These are phyloP conservation scores for Lasioglossum oenotherae DNA, from an alignment of 2,888 invertebrate species.

Conservation along the genomic window DNA sequence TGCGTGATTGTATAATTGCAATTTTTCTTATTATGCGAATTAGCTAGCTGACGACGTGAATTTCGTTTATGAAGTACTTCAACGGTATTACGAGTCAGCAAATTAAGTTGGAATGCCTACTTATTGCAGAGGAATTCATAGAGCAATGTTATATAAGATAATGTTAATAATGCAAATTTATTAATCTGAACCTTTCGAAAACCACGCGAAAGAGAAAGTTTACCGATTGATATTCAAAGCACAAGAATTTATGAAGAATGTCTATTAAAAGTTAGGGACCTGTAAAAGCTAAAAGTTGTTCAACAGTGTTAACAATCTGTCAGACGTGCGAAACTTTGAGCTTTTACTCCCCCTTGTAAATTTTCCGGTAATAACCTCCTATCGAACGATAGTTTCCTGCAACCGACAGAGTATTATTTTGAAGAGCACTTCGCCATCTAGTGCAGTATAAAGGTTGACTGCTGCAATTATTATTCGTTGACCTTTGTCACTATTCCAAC, in stretches of 20 bases:
- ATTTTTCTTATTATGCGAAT: conserved; percentile 42
- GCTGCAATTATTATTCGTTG: not conserved
- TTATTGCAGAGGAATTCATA: not conserved
- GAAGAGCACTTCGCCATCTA: not conserved
- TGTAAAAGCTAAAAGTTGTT: conserved; percentile 1
- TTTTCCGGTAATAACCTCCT: not conserved
- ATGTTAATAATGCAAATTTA: not conserved
- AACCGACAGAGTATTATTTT: not conserved
- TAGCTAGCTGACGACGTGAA: not conserved
- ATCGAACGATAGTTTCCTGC: not conserved
- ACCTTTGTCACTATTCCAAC: not conserved
- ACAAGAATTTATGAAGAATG: not conserved
- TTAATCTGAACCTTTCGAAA: not conserved
- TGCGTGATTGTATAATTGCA: conserved; percentile 25
- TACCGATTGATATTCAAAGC: not conserved
- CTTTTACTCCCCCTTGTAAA: not conserved
- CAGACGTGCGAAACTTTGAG: not conserved
- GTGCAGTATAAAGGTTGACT: not conserved
- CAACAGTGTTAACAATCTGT: not conserved
- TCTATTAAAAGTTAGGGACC: not conserved
- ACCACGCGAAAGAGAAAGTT: not conserved
- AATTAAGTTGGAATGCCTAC: not conserved
- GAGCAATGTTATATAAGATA: not conserved
- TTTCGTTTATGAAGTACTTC: not conserved
- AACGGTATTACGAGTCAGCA: not conserved